Conservation (phyloP, 2,888 invertebrate genomes). For the Synergus japonicus region DNA sequence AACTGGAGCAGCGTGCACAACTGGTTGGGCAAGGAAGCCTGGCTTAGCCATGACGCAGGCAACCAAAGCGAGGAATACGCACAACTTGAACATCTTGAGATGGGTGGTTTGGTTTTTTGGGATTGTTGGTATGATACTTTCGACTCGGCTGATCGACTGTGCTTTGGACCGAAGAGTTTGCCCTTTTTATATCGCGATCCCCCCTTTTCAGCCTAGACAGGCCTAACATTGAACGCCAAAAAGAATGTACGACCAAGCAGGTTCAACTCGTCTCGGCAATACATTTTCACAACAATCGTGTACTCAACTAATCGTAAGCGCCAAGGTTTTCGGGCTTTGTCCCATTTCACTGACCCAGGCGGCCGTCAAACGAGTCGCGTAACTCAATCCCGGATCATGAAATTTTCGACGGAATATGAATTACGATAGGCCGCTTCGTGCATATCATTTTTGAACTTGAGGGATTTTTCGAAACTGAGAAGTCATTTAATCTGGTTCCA, state of each 20-base stretch:
- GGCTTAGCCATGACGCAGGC: conserved; percentile 76
- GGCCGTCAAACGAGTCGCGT: conserved; percentile 29
- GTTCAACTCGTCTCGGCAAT: conserved; percentile 8
- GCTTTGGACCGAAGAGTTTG: conserved; percentile 41
- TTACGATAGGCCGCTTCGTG: not conserved
- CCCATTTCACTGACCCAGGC: conserved; percentile 38
- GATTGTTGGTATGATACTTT: conserved; percentile 4
- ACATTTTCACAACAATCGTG: conserved; percentile 36
- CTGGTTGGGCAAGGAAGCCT: conserved; percentile 66
- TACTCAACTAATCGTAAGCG: conserved; percentile 1
- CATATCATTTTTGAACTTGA: not conserved
- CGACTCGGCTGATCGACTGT: conserved; percentile 58
- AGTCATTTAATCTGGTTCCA: not conserved
- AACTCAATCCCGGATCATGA: conserved; percentile 32
- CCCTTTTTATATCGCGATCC: conserved; percentile 62
- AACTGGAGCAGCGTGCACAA: conserved; percentile 79
- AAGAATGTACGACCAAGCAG: conserved; percentile 37
- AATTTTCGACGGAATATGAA: conserved; percentile 23
- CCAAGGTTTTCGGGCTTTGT: conserved; percentile 37
- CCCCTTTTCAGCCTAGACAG: conserved; percentile 40
- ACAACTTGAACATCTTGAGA: conserved; percentile 67
- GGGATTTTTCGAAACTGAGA: not conserved
- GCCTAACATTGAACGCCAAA: conserved; percentile 2
- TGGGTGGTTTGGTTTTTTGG: not conserved
- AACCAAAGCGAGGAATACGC: conserved; percentile 64